These are phyloP conservation scores for Strix aluco DNA, from an alignment of 2,113 vertebrate genomes.

Conservation along the genomic window DNA sequence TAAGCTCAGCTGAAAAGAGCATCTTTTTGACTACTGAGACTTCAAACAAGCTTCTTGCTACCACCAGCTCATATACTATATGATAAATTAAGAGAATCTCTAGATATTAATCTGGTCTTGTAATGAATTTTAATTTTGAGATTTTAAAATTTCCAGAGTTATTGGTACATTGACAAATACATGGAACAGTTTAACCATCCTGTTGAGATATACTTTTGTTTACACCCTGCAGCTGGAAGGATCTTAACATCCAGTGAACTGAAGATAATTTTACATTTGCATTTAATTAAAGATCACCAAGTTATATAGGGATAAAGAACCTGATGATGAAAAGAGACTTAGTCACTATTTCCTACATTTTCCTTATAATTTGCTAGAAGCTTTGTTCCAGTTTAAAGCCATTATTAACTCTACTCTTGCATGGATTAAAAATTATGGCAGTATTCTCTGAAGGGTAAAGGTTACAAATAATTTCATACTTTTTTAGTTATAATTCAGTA, in stretches of 20 bases:
- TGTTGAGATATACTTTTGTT: not conserved
- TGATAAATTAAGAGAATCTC: not conserved
- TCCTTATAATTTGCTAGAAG: not conserved
- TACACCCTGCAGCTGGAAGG: not conserved
- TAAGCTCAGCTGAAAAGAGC: not conserved
- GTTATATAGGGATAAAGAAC: not conserved
- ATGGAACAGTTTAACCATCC: not conserved
- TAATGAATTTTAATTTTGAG: not conserved
- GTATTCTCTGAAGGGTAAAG: not conserved
- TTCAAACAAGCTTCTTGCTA: not conserved
- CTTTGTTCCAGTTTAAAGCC: not conserved
- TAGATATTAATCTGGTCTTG: not conserved
- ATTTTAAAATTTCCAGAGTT: not conserved
- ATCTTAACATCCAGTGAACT: not conserved
- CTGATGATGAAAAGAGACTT: not conserved
- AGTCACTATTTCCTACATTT: not conserved
- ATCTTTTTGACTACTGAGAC: not conserved
- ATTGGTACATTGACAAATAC: not conserved
- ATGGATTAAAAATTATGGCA: not conserved
- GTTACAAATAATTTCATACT: not conserved
- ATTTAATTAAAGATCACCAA: not conserved
- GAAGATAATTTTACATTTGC: not conserved
- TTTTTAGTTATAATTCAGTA: not conserved
- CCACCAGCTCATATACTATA: not conserved
- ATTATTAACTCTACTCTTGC: not conserved